Evolutionary conservation across 2,113 vertebrate genomes (phyloP).

Genomic region (Fulica atra): DNA sequence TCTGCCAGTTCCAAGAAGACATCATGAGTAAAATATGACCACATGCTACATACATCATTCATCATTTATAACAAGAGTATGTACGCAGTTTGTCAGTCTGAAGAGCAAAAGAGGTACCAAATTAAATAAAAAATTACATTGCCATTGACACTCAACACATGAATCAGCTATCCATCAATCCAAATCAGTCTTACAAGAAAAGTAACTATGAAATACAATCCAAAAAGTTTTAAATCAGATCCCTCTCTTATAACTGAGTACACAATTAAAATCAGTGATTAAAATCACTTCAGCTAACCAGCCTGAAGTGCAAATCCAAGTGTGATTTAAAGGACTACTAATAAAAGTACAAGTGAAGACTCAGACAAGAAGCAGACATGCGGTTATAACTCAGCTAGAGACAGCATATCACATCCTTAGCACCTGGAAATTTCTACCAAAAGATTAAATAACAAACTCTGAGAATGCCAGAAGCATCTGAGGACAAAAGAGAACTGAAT

Average conservation of each 20-base stretch:
- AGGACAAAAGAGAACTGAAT: not conserved
- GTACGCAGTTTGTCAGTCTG: not conserved
- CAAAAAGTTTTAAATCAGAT: not conserved
- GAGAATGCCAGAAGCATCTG: not conserved
- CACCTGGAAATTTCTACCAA: not conserved
- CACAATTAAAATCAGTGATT: not conserved
- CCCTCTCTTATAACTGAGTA: not conserved
- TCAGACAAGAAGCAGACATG: not conserved
- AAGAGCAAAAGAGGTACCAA: not conserved
- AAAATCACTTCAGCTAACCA: not conserved
- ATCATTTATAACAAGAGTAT: not conserved
- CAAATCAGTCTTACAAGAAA: not conserved
- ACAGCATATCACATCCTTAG: not conserved
- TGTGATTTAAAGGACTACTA: not conserved
- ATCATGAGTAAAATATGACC: not conserved
- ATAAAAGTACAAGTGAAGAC: not conserved
- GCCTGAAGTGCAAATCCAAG: not conserved
- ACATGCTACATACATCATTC: not conserved
- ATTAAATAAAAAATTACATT: not conserved
- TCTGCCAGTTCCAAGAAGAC: slow-evolving; percentile 6
- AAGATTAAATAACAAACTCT: not conserved
- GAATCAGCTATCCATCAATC: not conserved
- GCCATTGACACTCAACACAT: not conserved
- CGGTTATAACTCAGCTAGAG: not conserved
- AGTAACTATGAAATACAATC: not conserved